A percentile compares a stretch with the other conserved stretches of the same genome.
Conservation (phyloP, 2,797 vertebrate species). For the Hoplostethus mediterraneus region DNA sequence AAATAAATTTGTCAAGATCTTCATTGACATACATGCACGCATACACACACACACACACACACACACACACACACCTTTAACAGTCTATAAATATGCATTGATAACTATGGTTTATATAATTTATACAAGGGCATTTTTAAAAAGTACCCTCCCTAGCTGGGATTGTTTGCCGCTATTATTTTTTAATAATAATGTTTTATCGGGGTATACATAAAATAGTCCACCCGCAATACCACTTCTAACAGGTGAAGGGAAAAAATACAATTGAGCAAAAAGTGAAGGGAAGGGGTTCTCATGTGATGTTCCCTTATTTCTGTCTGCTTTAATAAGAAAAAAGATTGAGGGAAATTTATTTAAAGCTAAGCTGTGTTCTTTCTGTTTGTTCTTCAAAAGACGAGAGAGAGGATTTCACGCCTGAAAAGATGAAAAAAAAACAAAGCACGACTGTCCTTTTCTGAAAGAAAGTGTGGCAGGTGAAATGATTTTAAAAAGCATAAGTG, state of each 20-base stretch:
- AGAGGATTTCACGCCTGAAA: conserved; percentile 47
- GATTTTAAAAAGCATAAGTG: conserved; percentile 74
- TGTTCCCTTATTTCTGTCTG: conserved; percentile 67
- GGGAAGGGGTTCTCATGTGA: conserved; percentile 55
- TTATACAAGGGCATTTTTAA: conserved; percentile 83
- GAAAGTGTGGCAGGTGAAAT: conserved; percentile 71
- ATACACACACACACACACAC: conserved; percentile 15
- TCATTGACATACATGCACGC: conserved; percentile 6
- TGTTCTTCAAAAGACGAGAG: conserved; percentile 78
- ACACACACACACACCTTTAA: conserved; percentile 51
- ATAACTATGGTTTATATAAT: conserved; percentile 84
- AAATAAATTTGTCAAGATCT: conserved; percentile 37
- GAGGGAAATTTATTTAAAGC: conserved; percentile 74
- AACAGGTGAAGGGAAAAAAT: conserved; percentile 29
- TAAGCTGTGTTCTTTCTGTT: conserved; percentile 76
- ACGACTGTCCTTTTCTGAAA: conserved; percentile 73
- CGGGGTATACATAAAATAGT: conserved; percentile 73
- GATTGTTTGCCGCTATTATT: conserved; percentile 79
- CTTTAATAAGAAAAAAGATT: conserved; percentile 54
- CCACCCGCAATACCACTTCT: conserved; percentile 42
- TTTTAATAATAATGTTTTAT: conserved; percentile 79
- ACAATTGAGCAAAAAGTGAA: conserved; percentile 20
- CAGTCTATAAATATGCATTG: conserved; percentile 76
- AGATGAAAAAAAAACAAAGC: conserved; percentile 44
- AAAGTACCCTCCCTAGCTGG: conserved; percentile 62